Evolutionary conservation across 1,140 invertebrate genomes (phyloP), one percentile per base, ranked within the genome.

Genomic region (Sarcophaga bullata): DNA sequence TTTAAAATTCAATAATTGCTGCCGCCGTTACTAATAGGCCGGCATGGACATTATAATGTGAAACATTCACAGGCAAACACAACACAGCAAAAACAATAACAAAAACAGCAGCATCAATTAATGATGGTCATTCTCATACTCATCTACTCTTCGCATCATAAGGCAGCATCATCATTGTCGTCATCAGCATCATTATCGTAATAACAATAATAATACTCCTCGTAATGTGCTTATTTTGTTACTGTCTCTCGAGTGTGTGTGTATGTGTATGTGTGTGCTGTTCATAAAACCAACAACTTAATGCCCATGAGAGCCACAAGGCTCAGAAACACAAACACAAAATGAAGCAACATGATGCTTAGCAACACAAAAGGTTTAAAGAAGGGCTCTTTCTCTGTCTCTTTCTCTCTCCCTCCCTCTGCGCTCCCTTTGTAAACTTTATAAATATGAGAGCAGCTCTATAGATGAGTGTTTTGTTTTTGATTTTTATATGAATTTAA

Each of bases 201-300:
- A n/a, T 37, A 37, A 37, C 4, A 37, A 37, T 4, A 37, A 37
- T 37, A 37, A 37, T 37, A 37, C 1, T 37, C 1, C 25, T 37
- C 25, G 25, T 37, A 37, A 37, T 37, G 25, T 37, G 25, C 25
- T 37, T 37, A 37, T 37, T 37, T 37, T 37, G 25, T 37, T 37
- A 37, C 25, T 4, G 25, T 2, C 25, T 37, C 25, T 37, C 4
- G 4, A 2, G 25, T 4, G 6, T 15, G 15, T 0, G 3, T 58
- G 15, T 3, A 7, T 58, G 0, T 46, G 17, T 6, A 8, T 80
- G 80, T 10, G 17, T 25, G 13, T 48, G 54, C 25, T 68, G 19
- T 68, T 25, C 19, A 68, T 68, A 19, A 68, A 19, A 68, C 62
- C 17, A 68, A 68, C 62, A 19, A 68, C 62, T 68, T 68, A 68